Evolutionary conservation across 2,797 vertebrate genomes (phyloP), one percentile per base, ranked within the genome.

Genomic region (Fundulus diaphanus): DNA sequence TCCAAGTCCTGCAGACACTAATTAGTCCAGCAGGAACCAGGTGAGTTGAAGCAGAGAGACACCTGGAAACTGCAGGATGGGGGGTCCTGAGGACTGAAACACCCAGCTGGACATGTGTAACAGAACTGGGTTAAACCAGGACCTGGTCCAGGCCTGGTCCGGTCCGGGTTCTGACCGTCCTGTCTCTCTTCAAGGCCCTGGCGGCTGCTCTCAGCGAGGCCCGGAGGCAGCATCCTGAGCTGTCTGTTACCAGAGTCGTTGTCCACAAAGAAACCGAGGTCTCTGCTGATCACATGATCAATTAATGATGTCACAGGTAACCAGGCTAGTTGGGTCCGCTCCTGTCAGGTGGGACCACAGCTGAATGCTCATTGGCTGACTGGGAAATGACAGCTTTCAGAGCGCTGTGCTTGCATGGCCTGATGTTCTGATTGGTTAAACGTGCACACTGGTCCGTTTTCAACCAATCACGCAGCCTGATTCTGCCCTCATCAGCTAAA

Each of bases 251-350:
- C 77, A 97, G 96, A 83, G 97, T 98, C 48, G 96, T 99, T 3
- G 96, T 99, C 89, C 97, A 97, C 85, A 97, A 98, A 94, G 97
- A 98, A 93, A 98, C 97, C 0, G 97, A 98, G 91, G 95, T 98
- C 3, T 94, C 96, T 31, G 95, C 97, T 83, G 96, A 97, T 85
- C 80, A 82, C 75, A 61, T 88, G 74, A 72, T 74, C 31, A 83
- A 93, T 82, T 91, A 90, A 90, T 87, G 81, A 87, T 79, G 75
- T 88, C 80, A 82, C 87, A 94, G 93, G 93, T 94, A 93, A 93
- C 79, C 44, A 68, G 29, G 49, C 63, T 15, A 18, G 40, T 52
- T 67, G 49, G 54, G 29, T 35, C 37, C n/a, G 2, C 0, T 59
- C 61, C 40, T 18, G 18, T 44, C 48, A 59, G 70, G 56, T 63